phyloP scores from a whole-genome alignment of 2,113 vertebrate species.

The Ursus arctos region DNA sequence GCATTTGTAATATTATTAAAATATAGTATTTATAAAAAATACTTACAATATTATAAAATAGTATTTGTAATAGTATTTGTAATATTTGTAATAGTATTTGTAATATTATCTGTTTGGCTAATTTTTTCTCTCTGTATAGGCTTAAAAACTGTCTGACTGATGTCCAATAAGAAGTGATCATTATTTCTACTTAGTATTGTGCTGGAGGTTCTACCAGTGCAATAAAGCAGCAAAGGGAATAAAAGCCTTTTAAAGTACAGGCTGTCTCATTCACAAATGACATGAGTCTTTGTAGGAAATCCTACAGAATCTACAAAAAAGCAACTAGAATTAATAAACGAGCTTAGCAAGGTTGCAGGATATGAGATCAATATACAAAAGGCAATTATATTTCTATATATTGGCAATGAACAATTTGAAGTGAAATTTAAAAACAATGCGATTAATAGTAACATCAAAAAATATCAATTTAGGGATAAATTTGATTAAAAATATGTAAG shows the following conservation, averaged over 20 bases:
- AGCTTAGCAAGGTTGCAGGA: background rate
- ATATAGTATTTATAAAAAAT: background rate
- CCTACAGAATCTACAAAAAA: background rate
- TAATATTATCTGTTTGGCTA: background rate
- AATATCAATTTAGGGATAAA: background rate
- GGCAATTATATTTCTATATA: background rate
- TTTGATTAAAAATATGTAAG: background rate
- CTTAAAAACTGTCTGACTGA: background rate
- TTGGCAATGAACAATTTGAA: slow-evolving; percentile 21
- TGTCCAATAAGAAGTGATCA: background rate
- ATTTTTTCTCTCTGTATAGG: background rate
- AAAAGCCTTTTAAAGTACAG: background rate
- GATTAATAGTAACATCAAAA: background rate
- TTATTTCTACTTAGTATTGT: background rate
- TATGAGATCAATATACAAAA: background rate
- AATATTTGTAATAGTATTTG: background rate
- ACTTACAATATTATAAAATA: background rate
- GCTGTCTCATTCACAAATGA: background rate
- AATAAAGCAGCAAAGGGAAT: background rate
- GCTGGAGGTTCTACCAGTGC: background rate
- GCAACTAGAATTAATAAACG: background rate
- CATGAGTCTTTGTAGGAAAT: background rate
- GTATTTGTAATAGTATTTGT: background rate
- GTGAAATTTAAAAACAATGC: slow-evolving; percentile 2
- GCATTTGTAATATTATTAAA: background rate